These are phyloP conservation scores for Anhinga anhinga DNA, from an alignment of 2,113 vertebrate genomes.

Conservation along the genomic window DNA sequence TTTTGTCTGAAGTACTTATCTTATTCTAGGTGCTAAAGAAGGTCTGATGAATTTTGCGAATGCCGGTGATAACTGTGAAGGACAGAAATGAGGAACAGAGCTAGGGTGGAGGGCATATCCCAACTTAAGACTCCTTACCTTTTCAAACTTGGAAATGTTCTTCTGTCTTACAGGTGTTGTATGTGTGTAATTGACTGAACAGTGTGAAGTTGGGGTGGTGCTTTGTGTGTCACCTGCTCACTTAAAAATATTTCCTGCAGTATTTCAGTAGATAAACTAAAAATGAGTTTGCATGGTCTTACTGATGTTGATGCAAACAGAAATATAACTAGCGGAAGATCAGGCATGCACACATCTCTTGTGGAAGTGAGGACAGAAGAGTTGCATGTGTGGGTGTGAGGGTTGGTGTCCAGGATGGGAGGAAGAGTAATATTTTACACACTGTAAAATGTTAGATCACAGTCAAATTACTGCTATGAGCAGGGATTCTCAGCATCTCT, in stretches of 20 bases:
- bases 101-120: background rate
- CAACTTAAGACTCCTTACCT: background rate
- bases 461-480: background rate
- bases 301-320: background rate
- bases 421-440: background rate
- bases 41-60: background rate
- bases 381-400: background rate
- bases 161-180: background rate
- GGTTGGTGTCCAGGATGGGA: background rate
- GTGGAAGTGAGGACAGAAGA: background rate
- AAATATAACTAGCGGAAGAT: background rate
- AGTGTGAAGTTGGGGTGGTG: background rate
- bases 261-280: background rate
- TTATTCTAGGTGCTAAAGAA: background rate
- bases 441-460: background rate
- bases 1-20: background rate
- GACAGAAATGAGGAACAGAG: background rate
- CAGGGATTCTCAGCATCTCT: background rate
- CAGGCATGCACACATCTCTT: too few species aligned
- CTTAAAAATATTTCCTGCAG: background rate
- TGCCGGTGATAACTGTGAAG: background rate
- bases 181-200: background rate
- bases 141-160: background rate
- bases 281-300: background rate
- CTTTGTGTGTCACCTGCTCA: background rate